Base-by-base conservation (phyloP, 2,113 vertebrate genomes). In the Phylloscopus trochilus region DNA sequence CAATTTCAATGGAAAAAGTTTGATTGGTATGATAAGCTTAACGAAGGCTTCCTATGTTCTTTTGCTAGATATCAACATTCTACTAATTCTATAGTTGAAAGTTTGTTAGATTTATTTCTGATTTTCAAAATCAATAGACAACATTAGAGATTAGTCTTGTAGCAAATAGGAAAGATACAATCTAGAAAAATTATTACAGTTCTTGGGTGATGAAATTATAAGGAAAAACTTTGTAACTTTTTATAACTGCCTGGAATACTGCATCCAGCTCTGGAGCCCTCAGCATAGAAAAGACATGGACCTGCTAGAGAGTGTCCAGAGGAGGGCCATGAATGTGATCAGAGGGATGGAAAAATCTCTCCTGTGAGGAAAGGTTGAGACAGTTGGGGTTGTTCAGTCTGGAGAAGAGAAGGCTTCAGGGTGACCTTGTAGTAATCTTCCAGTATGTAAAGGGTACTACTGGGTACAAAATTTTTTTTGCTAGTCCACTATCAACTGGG, bases 1-100 rank as follows among this genome's bases (percentile, higher is more conserved):
- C 0, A 0, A 24, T 91, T 79, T 66, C n/a, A 7, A 14, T 4
- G 0, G 24, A 43, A 88, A 67, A 86, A n/a, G 13, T 39, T 85
- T 5, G 2, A 52, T 74, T 81, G 20, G n/a, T 83, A 62, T 35
- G 6, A 37, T 64, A 72, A 84, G 3, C 43, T 91, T 87, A 69
- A 72, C 1, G 10, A 72, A 90, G 76, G 4, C 33, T 43, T 74
- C 24, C 24, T 51, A 52, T 85, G 3, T 16, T 35, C 23, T 82
- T 58, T 72, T 64, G 22, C 53, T 58, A 17, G 7, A 7, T 43
- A 27, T 1, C 77, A 64, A 4, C 64, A 27, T 82, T 51, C 46
- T 33, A 13, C 10, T 49, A 27, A n/a, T 84, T 81, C 35, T 47
- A 0, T 13, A 46, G 13, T 4, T 52, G 24, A 49, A 84, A 80